A percentile compares a stretch with the other conserved stretches of the same genome.
Conservation (phyloP, 64 coral and sea anemone species). For the Stichodactyla helianthus region DNA sequence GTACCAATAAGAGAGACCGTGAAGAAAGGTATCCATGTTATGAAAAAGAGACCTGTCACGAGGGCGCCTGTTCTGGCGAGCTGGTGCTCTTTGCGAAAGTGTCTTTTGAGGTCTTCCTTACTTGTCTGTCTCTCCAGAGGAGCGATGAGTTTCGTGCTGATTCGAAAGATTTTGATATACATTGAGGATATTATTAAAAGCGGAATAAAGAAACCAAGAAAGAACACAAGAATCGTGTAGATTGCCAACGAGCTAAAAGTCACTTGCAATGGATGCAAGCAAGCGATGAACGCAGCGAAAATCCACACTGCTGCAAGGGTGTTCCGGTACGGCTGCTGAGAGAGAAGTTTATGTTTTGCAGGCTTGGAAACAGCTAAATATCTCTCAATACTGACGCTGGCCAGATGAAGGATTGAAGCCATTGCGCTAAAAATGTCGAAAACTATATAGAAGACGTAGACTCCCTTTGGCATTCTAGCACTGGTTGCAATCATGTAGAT, state of each 20-base stretch:
- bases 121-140: conserved; percentile 21
- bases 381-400: conserved; percentile 66
- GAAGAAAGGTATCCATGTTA: conserved; percentile 77
- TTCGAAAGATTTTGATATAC: conserved; percentile 53
- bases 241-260: not conserved
- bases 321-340: conserved; percentile 28
- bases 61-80: conserved; percentile 48
- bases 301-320: conserved; percentile 47
- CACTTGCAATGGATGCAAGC: conserved; percentile 17
- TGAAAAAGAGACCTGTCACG: conserved; percentile 61
- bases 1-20: conserved; percentile 46
- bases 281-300: conserved; percentile 33
- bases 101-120: not conserved
- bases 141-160: conserved; percentile 47
- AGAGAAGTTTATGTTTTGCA: conserved; percentile 40
- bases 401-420: conserved; percentile 73
- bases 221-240: conserved; percentile 45
- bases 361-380: conserved; percentile 72
- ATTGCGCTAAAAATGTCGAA: conserved; percentile 78
- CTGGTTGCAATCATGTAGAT: conserved; percentile 36
- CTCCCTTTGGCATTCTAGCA: not conserved
- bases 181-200: conserved; percentile 53
- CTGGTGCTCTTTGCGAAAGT: conserved; percentile 46
- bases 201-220: conserved; percentile 54
- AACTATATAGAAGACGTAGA: conserved; percentile 34